Evolutionary conservation across 1,140 invertebrate species (phyloP).

Genomic region (Chrysomallon squamiferum): DNA sequence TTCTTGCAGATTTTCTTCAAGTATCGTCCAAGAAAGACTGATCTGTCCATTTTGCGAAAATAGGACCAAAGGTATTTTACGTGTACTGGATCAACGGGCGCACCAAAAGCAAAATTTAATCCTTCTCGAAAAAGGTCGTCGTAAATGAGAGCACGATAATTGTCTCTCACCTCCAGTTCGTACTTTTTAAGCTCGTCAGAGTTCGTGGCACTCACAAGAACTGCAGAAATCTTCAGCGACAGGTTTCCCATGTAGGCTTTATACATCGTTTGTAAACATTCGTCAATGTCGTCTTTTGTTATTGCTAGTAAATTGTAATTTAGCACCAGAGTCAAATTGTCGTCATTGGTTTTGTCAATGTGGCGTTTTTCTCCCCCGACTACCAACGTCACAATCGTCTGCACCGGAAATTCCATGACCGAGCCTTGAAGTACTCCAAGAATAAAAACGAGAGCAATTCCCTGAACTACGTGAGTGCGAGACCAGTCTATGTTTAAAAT

Average conservation of each 20-base stretch:
- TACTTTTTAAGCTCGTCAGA: slow-evolving; percentile 42
- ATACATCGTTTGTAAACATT: slow-evolving; percentile 53
- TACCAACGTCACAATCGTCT: slow-evolving; percentile 46
- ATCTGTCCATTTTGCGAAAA: slow-evolving; percentile 32
- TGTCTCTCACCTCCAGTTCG: slow-evolving; percentile 41
- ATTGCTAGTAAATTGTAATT: slow-evolving; percentile 55
- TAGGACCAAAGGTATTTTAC: slow-evolving; percentile 42
- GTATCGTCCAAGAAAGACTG: slow-evolving; percentile 40
- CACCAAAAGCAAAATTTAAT: slow-evolving; percentile 31
- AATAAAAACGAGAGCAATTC: slow-evolving; percentile 39
- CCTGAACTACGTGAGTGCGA: slow-evolving; percentile 32
- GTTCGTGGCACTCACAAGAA: slow-evolving; percentile 51
- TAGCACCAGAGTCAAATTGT: slow-evolving; percentile 41
- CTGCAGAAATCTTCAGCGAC: slow-evolving; percentile 39
- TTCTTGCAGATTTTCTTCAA: slow-evolving; percentile 47
- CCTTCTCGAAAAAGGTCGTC: slow-evolving; percentile 50
- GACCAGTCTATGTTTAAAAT: slow-evolving; percentile 49
- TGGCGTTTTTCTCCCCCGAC: slow-evolving; percentile 41
- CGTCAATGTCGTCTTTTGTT: slow-evolving; percentile 48
- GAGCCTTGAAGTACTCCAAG: slow-evolving; percentile 46
- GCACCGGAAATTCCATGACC: slow-evolving; percentile 49
- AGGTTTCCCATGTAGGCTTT: slow-evolving; percentile 51
- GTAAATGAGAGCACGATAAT: slow-evolving; percentile 43
- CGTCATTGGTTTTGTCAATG: slow-evolving; percentile 14
- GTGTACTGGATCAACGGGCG: slow-evolving; percentile 29